Conservation (phyloP, 2,113 vertebrate species). For the Hemibagrus wyckioides region DNA sequence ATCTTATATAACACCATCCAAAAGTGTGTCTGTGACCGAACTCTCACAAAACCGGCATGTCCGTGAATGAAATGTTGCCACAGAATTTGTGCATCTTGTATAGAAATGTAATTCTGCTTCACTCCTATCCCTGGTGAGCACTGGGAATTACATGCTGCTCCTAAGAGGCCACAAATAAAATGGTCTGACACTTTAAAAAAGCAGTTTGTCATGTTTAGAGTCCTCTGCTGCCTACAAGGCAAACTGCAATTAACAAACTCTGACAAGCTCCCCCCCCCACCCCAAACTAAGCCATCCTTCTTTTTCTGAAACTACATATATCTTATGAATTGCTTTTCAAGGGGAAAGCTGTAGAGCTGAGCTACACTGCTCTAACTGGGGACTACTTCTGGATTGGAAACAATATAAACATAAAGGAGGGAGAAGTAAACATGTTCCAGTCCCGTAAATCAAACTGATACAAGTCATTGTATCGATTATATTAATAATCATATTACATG, state of each 20-base stretch:
- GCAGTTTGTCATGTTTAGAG: not conserved
- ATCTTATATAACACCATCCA: not conserved
- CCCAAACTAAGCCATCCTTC: not conserved
- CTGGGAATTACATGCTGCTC: conserved; percentile 60
- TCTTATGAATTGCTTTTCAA: not conserved
- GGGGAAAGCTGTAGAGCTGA: not conserved
- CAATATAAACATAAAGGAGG: not conserved
- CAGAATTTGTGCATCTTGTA: not conserved
- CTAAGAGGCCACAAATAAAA: not conserved
- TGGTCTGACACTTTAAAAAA: not conserved
- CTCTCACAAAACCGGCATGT: no score
- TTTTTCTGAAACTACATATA: not conserved
- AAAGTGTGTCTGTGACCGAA: not conserved
- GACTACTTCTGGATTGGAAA: not conserved
- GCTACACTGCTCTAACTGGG: not conserved
- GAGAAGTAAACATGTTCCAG: not conserved
- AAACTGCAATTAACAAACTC: conserved; percentile 3
- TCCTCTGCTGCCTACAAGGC: not conserved
- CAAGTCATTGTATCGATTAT: not conserved
- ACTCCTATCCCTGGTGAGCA: conserved; percentile 56
- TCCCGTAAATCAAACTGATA: not conserved
- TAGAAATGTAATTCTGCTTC: conserved; percentile 34
- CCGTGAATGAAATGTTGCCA: no score
- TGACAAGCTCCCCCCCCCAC: not conserved
- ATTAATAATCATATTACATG: not conserved